phyloP scores from a whole-genome alignment of 2,113 vertebrate species.

The Zosterops borbonicus region DNA sequence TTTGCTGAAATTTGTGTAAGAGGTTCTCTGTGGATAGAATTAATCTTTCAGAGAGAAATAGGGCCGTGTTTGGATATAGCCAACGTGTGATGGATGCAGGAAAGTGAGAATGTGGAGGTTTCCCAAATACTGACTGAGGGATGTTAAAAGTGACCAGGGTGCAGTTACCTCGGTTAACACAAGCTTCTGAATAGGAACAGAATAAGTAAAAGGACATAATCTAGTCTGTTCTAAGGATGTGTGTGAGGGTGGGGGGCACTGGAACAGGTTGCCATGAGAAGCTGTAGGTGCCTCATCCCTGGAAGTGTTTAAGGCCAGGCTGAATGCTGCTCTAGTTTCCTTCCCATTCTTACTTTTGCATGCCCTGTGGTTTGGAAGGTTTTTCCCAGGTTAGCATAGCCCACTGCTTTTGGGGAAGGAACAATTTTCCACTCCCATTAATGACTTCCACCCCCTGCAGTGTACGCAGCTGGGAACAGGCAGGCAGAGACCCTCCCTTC shows the following conservation, averaged over 20 bases:
- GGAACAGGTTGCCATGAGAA: neutral
- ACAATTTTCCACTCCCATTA: fast-evolving
- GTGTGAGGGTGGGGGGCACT: neutral
- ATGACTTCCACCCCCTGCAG: neutral
- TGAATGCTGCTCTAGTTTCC: neutral
- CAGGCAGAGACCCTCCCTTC: neutral
- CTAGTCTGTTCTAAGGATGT: neutral
- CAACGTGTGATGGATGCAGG: too few species aligned
- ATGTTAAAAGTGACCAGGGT: neutral
- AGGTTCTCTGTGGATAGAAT: too few species aligned
- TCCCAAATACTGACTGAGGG: neutral
- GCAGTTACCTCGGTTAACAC: neutral
- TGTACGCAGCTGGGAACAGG: fast-evolving
- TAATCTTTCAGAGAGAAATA: too few species aligned
- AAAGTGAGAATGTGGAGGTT: neutral
- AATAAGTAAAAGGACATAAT: neutral
- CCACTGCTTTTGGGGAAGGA: neutral
- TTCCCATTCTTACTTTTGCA: neutral
- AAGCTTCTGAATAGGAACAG: neutral
- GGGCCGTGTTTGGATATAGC: too few species aligned
- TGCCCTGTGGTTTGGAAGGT: neutral
- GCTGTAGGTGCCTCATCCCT: neutral
- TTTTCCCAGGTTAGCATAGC: neutral
- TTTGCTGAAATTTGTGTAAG: too few species aligned
- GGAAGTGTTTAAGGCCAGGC: neutral